These are phyloP conservation scores for Bombycilla garrulus DNA, from an alignment of 2,113 vertebrate genomes.

Conservation along the genomic window DNA sequence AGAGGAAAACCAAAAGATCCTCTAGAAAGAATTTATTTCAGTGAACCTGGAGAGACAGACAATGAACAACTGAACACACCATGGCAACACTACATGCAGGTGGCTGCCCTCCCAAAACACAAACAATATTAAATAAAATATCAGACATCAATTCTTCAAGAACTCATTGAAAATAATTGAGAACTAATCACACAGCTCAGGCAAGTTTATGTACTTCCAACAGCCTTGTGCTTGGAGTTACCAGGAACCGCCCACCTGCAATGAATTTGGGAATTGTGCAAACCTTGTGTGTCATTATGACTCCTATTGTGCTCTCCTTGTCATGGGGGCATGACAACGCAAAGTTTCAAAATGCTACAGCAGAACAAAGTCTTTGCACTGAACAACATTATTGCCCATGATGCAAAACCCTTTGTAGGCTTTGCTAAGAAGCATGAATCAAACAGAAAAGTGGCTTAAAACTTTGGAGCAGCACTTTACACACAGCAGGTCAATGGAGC, in stretches of 20 bases:
- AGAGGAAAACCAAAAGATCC: not conserved
- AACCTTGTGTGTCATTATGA: slow-evolving; percentile 3
- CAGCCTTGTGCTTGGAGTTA: not conserved
- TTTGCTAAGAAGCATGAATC: not conserved
- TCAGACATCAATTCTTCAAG: not conserved
- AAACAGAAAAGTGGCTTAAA: not conserved
- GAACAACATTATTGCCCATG: not conserved
- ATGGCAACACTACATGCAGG: fast-evolving
- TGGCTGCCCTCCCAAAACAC: not conserved
- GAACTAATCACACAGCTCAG: not conserved
- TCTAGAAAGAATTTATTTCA: not conserved
- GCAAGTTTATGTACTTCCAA: not conserved
- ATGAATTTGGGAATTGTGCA: slow-evolving; percentile 1
- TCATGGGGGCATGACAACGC: slow-evolving; percentile 13
- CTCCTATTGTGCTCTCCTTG: slow-evolving; percentile 12
- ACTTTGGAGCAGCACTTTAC: not conserved
- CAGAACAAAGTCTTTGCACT: not conserved
- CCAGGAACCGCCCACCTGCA: not conserved
- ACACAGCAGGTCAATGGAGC: not conserved
- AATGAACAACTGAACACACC: not conserved
- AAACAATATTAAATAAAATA: not conserved
- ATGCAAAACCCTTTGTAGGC: not conserved
- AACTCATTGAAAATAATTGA: not conserved
- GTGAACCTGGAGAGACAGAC: not conserved
- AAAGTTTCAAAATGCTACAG: not conserved